Percentiles rank a stretch among this genome's conserved stretches.
Conservation (phyloP, 2,888 invertebrate genomes). For the Acanthoscelides obtectus region DNA sequence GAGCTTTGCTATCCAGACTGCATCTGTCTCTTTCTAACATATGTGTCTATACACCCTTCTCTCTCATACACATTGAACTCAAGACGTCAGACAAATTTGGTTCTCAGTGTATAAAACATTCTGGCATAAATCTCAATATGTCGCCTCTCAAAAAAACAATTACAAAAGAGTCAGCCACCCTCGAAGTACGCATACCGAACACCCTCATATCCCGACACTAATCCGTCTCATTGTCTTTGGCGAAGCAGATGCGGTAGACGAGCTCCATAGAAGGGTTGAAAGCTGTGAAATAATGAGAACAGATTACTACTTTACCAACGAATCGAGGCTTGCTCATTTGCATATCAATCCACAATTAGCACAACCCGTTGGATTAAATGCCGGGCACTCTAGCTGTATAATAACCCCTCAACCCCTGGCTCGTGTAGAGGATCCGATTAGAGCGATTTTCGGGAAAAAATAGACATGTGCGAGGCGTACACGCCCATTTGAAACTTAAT, state of each 20-base stretch:
- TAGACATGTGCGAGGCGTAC: not conserved
- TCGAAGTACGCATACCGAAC: slow-evolving; percentile 14
- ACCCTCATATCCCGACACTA: slow-evolving; percentile 25
- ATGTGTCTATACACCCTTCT: too few relatives aligned
- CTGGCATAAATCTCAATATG: not conserved
- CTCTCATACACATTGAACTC: too few relatives aligned
- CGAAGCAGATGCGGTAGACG: slow-evolving; percentile 33
- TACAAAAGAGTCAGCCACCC: not conserved
- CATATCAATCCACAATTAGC: slow-evolving; percentile 50
- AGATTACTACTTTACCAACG: slow-evolving; percentile 47
- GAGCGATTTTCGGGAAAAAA: slow-evolving; percentile 6
- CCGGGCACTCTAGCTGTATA: slow-evolving; percentile 14
- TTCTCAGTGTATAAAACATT: not conserved
- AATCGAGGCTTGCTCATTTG: slow-evolving; percentile 44
- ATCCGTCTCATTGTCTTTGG: slow-evolving; percentile 38
- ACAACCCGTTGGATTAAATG: slow-evolving; percentile 37
- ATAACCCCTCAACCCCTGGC: slow-evolving; percentile 1
- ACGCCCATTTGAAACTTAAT: too few relatives aligned
- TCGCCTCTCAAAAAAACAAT: not conserved
- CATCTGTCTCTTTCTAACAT: too few relatives aligned
- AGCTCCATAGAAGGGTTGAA: slow-evolving; percentile 39
- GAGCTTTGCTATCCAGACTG: too few relatives aligned
- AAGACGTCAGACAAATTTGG: too few relatives aligned
- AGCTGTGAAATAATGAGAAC: slow-evolving; percentile 47
- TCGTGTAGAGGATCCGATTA: slow-evolving; percentile 1